Percentiles rank a stretch among this genome's conserved stretches.
Evolutionary conservation across 2,797 vertebrate species (phyloP).

Genomic region (Orientallactaga sibirica): DNA sequence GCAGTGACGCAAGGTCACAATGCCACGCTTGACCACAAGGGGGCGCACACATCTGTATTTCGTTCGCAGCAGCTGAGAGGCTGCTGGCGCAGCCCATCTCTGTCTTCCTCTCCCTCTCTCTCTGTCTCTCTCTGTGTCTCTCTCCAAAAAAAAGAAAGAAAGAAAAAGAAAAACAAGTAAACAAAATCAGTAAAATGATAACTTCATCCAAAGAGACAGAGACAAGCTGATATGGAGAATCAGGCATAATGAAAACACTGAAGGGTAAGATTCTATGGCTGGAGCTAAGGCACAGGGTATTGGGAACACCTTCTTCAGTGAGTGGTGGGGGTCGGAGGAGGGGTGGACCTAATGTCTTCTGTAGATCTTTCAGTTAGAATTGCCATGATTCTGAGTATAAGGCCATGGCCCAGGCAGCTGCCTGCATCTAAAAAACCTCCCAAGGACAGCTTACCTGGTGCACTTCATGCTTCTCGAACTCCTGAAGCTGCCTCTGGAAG

Average conservation of each 20-base stretch:
- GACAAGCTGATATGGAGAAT: not conserved
- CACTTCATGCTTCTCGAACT: constrained; percentile 93
- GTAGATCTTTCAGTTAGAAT: not conserved
- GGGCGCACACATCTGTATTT: no score
- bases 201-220: not conserved
- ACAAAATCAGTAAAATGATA: not conserved
- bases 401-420: not conserved
- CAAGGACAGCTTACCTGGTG: constrained; percentile 88
- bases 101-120: no score
- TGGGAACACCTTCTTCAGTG: not conserved
- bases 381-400: not conserved
- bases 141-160: not conserved
- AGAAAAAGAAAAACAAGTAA: not conserved
- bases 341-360: not conserved
- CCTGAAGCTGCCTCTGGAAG: constrained; percentile 96
- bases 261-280: not conserved
- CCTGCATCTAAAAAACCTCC: accelerated
- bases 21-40: no score
- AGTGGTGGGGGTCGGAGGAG: no score
- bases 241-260: not conserved
- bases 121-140: no score
- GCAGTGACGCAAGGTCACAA: no score
- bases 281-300: no score
- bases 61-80: no score
- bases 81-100: no score